phyloP scores from a whole-genome alignment of 2,113 vertebrate genomes.

The Pseudorasbora parva region DNA sequence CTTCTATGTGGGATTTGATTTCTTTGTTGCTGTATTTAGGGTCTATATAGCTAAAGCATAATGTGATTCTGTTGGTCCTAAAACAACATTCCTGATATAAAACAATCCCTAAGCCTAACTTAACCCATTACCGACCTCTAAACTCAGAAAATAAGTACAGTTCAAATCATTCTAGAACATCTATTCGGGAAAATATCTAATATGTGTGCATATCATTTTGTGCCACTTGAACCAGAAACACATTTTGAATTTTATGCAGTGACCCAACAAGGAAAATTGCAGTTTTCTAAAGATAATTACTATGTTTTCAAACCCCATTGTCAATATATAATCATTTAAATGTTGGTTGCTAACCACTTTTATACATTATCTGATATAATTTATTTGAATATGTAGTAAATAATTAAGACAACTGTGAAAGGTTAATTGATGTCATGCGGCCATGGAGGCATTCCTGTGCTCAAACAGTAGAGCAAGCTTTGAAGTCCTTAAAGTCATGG shows the following conservation, averaged over 20 bases:
- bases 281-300: not conserved
- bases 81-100: not conserved
- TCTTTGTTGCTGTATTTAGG: not conserved
- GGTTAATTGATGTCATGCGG: not conserved
- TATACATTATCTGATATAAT: not conserved
- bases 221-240: not conserved
- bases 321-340: not conserved
- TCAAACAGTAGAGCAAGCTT: not conserved
- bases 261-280: not conserved
- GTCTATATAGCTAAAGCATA: not conserved
- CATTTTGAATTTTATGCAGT: not conserved
- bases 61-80: not conserved
- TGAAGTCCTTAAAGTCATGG: not conserved
- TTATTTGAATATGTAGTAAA: not conserved
- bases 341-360: not conserved
- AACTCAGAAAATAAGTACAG: no score
- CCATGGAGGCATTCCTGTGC: not conserved
- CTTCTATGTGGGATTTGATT: conserved; percentile 10
- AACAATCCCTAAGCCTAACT: not conserved
- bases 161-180: not conserved
- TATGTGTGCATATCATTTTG: not conserved
- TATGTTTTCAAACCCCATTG: not conserved
- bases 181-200: not conserved
- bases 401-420: not conserved
- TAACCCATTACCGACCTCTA: not conserved